Evolutionary conservation across 1,140 invertebrate species (phyloP).

Genomic region (Pachypsylla venusta): DNA sequence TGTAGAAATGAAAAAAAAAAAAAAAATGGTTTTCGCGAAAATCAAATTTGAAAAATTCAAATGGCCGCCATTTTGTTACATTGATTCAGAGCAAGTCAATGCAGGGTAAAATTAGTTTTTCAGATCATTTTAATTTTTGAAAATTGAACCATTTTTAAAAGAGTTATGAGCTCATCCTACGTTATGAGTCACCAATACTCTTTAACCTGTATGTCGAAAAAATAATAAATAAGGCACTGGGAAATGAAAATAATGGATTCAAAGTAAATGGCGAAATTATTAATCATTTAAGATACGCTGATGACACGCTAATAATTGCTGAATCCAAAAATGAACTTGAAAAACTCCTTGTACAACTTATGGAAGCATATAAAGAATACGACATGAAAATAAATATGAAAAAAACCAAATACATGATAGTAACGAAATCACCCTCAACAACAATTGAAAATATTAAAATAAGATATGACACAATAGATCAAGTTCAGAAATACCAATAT

Average conservation of each 20-base stretch:
- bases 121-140: too few relatives aligned
- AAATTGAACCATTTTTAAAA: too few relatives aligned
- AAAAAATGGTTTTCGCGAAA: too few relatives aligned
- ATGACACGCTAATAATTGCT: neutral
- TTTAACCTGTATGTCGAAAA: too few relatives aligned
- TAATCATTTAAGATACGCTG: conserved; percentile 4
- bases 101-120: too few relatives aligned
- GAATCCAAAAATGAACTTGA: neutral
- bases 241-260: neutral
- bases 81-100: too few relatives aligned
- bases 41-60: too few relatives aligned
- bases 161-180: too few relatives aligned
- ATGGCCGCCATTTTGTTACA: too few relatives aligned
- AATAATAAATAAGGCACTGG: neutral
- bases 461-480: too few relatives aligned
- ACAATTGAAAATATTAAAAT: neutral
- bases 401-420: neutral
- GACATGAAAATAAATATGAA: conserved; percentile 2
- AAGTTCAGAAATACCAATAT: neutral
- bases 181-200: too few relatives aligned
- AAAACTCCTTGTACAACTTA: neutral
- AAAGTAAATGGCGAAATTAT: neutral
- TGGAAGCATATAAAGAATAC: neutral
- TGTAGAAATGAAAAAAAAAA: too few relatives aligned
- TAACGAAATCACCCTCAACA: neutral